Evolutionary conservation across 2,797 vertebrate genomes (phyloP).

Genomic region (Microhierax caerulescens): DNA sequence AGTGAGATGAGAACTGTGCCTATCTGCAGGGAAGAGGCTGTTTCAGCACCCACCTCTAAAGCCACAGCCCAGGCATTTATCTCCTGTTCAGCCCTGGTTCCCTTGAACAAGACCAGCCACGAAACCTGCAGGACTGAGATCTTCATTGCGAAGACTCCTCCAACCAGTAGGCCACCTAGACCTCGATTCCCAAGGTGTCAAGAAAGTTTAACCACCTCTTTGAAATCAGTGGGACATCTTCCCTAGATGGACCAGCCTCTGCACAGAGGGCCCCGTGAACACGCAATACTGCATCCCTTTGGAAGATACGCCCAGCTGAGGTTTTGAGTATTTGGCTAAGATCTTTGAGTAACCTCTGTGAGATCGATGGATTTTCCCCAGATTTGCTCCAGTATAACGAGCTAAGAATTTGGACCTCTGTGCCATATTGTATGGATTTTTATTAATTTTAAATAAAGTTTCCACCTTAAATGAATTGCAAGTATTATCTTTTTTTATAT

Average conservation of each 20-base stretch:
- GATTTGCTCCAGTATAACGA: conserved; percentile 41
- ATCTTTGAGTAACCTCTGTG: conserved; percentile 2
- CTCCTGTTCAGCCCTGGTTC: neutral
- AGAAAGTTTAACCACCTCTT: neutral
- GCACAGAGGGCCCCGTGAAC: neutral
- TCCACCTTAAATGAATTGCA: conserved; percentile 66
- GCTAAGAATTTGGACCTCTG: conserved; percentile 40
- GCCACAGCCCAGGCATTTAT: neutral
- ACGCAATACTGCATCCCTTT: neutral
- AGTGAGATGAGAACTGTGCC: neutral
- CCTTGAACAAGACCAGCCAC: neutral
- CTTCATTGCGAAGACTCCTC: neutral
- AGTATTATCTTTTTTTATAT: conserved; percentile 72
- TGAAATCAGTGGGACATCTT: neutral
- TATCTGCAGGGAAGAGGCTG: neutral
- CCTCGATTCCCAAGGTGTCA: rapidly evolving
- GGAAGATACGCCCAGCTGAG: neutral
- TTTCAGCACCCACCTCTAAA: neutral
- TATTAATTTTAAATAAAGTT: conserved; percentile 74
- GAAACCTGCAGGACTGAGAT: neutral
- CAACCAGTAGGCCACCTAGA: neutral
- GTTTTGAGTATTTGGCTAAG: neutral
- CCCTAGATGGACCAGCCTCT: neutral
- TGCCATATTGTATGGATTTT: conserved; percentile 49
- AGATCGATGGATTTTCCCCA: neutral